Evolutionary conservation across 2,797 vertebrate species (phyloP).

Genomic region (Sebastes diploproa): DNA sequence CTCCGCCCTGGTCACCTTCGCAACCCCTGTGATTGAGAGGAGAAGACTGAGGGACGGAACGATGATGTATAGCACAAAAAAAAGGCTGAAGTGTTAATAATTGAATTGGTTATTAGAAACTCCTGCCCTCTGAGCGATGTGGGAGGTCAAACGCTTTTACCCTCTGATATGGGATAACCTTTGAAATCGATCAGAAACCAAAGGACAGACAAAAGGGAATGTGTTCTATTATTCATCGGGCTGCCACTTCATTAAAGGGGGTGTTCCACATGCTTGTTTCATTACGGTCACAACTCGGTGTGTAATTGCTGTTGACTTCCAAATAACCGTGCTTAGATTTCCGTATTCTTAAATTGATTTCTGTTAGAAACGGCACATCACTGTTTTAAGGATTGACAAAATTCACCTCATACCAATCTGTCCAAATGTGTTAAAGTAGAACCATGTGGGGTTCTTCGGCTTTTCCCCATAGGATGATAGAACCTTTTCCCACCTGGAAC

Average conservation of each 20-base stretch:
- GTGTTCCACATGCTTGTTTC: constrained; percentile 22
- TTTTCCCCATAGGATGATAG: accelerated
- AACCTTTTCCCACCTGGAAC: too few species aligned
- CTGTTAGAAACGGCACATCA: neutral
- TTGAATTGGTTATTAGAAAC: constrained; percentile 56
- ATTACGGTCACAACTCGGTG: neutral
- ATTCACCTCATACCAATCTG: neutral
- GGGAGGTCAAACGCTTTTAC: constrained; percentile 50
- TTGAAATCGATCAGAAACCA: constrained; percentile 58
- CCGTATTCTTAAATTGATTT: neutral
- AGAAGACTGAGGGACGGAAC: neutral
- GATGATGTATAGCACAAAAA: constrained; percentile 1
- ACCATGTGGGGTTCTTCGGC: too few species aligned
- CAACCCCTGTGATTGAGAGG: constrained; percentile 25
- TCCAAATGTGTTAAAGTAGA: too few species aligned
- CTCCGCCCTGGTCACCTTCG: constrained; percentile 33
- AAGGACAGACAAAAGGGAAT: constrained; percentile 16
- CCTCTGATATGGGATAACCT: constrained; percentile 49
- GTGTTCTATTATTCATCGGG: constrained; percentile 54
- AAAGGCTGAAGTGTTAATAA: constrained; percentile 51
- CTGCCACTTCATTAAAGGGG: constrained; percentile 36
- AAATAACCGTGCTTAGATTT: neutral
- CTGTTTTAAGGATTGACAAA: neutral
- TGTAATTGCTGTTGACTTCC: constrained; percentile 6
- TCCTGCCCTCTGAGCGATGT: constrained; percentile 3